Percentiles rank a stretch among this genome's conserved stretches.
These are phyloP conservation scores for Trididemnum clinides DNA, from an alignment of 23 tunicate genomes.

Conservation along the genomic window DNA sequence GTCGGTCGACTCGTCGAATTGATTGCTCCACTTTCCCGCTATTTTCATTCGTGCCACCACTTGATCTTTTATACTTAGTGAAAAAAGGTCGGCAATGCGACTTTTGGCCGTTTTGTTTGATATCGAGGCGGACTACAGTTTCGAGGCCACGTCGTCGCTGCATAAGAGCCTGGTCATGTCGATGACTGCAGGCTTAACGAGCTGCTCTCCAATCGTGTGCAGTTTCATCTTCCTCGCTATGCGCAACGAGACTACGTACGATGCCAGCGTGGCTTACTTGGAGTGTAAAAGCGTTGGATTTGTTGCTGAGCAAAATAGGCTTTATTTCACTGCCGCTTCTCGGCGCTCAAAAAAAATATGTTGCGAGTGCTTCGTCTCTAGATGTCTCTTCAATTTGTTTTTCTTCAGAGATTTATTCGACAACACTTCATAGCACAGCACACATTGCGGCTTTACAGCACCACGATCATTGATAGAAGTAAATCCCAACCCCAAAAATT, in stretches of 20 bases:
- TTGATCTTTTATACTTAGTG: conserved; percentile 46
- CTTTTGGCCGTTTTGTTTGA: conserved; percentile 53
- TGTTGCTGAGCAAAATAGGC: conserved; percentile 55
- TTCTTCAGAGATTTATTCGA: conserved; percentile 69
- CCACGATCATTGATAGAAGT: too few species aligned
- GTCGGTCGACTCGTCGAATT: conserved; percentile 61
- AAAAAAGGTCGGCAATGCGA: conserved; percentile 53
- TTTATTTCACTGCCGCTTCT: conserved; percentile 60
- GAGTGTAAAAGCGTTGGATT: too few species aligned
- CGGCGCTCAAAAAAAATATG: conserved; percentile 66
- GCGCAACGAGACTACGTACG: too few species aligned
- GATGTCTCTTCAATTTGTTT: conserved; percentile 65
- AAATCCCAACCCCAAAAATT: too few species aligned
- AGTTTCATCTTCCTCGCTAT: conserved; percentile 62
- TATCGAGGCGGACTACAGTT: conserved; percentile 77
- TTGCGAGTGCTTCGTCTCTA: conserved; percentile 56
- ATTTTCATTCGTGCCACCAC: conserved; percentile 11
- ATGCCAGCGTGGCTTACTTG: too few species aligned
- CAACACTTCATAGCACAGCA: conserved; percentile 58
- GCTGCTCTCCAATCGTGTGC: conserved; percentile 62
- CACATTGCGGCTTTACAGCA: conserved; percentile 64
- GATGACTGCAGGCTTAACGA: conserved; percentile 57
- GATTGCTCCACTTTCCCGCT: conserved; percentile 37
- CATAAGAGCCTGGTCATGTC: conserved; percentile 72
- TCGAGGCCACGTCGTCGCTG: conserved; percentile 77